A percentile compares a stretch with the other conserved stretches of the same genome.
phyloP scores from a whole-genome alignment of 2,888 invertebrate genomes.

The Halocaridina rubra region DNA sequence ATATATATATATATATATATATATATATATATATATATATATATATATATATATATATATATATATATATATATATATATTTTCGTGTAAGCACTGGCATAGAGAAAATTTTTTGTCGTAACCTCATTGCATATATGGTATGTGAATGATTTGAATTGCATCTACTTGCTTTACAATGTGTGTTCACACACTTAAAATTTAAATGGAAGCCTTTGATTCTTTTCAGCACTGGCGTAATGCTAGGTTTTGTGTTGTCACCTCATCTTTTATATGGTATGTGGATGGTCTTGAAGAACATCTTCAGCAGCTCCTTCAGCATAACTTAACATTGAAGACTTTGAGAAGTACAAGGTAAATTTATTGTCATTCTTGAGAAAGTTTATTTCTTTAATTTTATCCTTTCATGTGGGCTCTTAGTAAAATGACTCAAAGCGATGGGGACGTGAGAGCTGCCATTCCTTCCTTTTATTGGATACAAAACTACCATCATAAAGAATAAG shows the following conservation, averaged over 20 bases:
- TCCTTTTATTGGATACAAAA: too few species aligned
- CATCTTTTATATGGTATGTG: constrained; percentile 24
- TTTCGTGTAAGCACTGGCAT: constrained; percentile 35
- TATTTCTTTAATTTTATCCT: too few species aligned
- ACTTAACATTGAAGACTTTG: constrained; percentile 43
- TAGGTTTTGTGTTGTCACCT: constrained; percentile 4
- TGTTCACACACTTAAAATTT: too few species aligned
- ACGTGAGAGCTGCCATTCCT: too few species aligned
- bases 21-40: not conserved
- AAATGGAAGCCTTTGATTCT: too few species aligned
- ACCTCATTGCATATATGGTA: constrained; percentile 20
- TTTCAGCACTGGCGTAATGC: constrained; percentile 42
- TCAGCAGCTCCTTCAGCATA: constrained; percentile 31
- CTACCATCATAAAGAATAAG: too few species aligned
- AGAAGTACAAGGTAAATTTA: constrained; percentile 30
- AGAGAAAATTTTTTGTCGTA: not conserved
- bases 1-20: not conserved
- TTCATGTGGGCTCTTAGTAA: too few species aligned
- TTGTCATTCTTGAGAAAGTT: too few species aligned
- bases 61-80: not conserved
- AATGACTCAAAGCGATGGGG: too few species aligned
- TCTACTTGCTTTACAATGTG: too few species aligned
- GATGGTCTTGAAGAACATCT: constrained; percentile 38
- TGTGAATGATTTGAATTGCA: constrained; percentile 41
- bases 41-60: not conserved